Evolutionary conservation across 2,797 vertebrate genomes (phyloP).

Genomic region (Heterohyrax brucei): DNA sequence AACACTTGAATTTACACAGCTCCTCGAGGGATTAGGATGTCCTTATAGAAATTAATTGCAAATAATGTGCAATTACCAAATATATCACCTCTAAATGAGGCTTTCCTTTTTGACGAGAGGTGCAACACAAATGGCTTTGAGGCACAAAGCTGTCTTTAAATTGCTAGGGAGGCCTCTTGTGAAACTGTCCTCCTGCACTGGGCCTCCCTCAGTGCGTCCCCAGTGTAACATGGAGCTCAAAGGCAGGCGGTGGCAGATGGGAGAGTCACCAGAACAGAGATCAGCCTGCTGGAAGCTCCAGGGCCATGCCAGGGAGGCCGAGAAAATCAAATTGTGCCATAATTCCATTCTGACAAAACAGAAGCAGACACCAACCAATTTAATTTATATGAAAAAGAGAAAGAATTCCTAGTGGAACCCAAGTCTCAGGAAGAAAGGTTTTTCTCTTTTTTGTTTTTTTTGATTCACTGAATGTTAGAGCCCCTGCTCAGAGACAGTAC

Average conservation of each 20-base stretch:
- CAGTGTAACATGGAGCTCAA: background rate
- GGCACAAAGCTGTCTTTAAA: constrained; percentile 80
- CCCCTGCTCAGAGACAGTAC: background rate
- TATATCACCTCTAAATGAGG: constrained; percentile 88
- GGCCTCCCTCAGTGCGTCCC: background rate
- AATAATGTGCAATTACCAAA: constrained; percentile 88
- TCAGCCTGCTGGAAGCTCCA: constrained; percentile 68
- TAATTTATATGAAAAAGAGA: constrained; percentile 75
- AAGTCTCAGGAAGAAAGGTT: constrained; percentile 54
- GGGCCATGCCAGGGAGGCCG: constrained; percentile 53
- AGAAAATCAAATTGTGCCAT: constrained; percentile 62
- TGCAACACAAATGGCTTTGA: constrained; percentile 79
- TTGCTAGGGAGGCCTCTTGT: constrained; percentile 80
- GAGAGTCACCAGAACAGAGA: constrained; percentile 57
- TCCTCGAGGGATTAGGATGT: background rate
- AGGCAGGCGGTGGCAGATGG: constrained; percentile 80
- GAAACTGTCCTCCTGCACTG: constrained; percentile 9
- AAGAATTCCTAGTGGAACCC: constrained; percentile 63
- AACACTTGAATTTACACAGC: constrained; percentile 76
- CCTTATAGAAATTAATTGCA: constrained; percentile 87
- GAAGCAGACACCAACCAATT: constrained; percentile 29
- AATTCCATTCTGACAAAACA: constrained; percentile 61
- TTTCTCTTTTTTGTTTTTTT: background rate
- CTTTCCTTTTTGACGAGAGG: constrained; percentile 76
- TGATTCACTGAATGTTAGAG: constrained; percentile 21